Evolutionary conservation across 1,140 invertebrate genomes (phyloP).

Genomic region (Drosophila auraria): DNA sequence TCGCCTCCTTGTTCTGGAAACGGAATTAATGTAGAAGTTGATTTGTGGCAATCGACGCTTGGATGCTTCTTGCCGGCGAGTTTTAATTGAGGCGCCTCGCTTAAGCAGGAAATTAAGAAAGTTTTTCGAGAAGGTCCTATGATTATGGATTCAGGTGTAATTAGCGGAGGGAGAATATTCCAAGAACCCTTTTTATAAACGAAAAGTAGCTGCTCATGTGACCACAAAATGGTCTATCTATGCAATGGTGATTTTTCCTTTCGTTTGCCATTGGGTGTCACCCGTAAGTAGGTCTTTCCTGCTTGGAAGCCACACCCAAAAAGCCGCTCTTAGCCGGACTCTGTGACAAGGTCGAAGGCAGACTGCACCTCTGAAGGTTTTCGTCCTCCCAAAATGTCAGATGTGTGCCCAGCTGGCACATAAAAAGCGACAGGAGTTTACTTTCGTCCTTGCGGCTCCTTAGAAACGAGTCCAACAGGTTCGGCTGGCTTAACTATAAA

Average conservation of each 20-base stretch:
- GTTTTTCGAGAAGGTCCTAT: constrained; percentile 40
- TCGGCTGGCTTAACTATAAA: constrained; percentile 72
- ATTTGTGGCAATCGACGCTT: constrained; percentile 79
- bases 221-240: background rate
- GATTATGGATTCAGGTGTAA: constrained; percentile 26
- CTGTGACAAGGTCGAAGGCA: constrained; percentile 17
- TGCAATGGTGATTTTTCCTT: background rate
- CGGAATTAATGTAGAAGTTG: constrained; percentile 79
- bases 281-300: constrained; percentile 8
- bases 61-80: constrained; percentile 54
- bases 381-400: constrained; percentile 12
- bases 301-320: constrained; percentile 2
- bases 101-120: constrained; percentile 76
- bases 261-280: background rate
- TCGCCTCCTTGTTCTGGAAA: constrained; percentile 42
- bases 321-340: background rate
- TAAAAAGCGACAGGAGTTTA: constrained; percentile 39
- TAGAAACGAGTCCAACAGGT: constrained; percentile 47
- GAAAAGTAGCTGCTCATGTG: background rate
- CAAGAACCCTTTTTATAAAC: background rate
- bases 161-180: constrained; percentile 12
- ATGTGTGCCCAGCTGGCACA: constrained; percentile 2
- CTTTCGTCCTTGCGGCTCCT: constrained; percentile 9
- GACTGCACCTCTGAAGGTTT: background rate
- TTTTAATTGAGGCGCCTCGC: constrained; percentile 67